Conservation (phyloP, 2,888 invertebrate genomes). For the Erebia aethiops region DNA sequence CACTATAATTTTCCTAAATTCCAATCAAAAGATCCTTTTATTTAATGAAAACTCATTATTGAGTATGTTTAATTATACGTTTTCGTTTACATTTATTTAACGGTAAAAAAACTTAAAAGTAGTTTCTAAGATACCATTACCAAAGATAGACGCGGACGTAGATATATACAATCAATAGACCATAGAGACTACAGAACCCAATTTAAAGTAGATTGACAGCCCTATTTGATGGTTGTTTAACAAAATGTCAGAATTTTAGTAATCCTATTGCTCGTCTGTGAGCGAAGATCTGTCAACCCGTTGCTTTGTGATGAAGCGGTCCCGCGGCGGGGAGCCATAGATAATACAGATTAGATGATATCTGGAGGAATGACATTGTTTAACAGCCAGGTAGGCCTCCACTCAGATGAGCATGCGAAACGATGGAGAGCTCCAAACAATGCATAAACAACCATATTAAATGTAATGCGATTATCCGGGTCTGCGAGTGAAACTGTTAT, state of each 20-base stretch:
- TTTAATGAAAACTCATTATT: too few relatives aligned
- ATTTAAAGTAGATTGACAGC: not conserved
- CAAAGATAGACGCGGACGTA: not conserved
- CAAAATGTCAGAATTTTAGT: conserved; percentile 66
- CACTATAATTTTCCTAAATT: too few relatives aligned
- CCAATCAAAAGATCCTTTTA: too few relatives aligned
- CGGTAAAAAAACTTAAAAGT: too few relatives aligned
- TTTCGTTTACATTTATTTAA: too few relatives aligned
- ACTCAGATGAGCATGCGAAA: conserved; percentile 45
- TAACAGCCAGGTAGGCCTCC: conserved; percentile 70
- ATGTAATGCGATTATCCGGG: conserved; percentile 68
- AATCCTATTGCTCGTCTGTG: conserved; percentile 73
- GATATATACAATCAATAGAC: too few relatives aligned
- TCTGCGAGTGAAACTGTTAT: conserved; percentile 26
- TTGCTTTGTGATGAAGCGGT: conserved; percentile 78
- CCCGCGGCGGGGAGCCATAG: conserved; percentile 69
- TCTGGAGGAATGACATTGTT: conserved; percentile 76
- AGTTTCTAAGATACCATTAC: not conserved
- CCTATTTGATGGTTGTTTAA: conserved; percentile 48
- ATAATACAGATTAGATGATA: conserved; percentile 80
- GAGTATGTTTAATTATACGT: too few relatives aligned
- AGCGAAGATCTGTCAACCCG: conserved; percentile 80
- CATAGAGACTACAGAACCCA: not conserved
- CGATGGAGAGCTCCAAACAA: conserved; percentile 72
- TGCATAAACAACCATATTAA: conserved; percentile 77